Conservation (phyloP, 2,888 invertebrate genomes). For the Lasioglossum malachurum region DNA sequence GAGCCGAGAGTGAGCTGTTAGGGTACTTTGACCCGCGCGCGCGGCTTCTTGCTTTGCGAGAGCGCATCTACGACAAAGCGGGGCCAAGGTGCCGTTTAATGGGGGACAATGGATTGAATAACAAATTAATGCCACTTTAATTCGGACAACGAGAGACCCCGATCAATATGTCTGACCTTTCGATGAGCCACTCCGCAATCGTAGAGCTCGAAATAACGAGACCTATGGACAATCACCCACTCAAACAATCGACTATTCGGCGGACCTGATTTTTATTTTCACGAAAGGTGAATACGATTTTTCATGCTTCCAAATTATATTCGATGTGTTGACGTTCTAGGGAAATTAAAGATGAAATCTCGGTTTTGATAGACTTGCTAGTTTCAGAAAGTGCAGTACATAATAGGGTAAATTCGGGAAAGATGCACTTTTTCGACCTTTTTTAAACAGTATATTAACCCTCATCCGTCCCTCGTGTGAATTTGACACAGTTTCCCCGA, state of each 20-base stretch:
- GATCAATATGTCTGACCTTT: conserved; percentile 17
- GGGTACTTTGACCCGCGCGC: conserved; percentile 46
- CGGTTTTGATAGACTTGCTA: too few relatives aligned
- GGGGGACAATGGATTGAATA: conserved; percentile 16
- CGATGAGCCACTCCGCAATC: neutral
- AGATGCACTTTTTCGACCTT: too few relatives aligned
- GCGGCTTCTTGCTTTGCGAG: conserved; percentile 25
- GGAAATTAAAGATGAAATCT: neutral
- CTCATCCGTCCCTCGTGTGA: too few relatives aligned
- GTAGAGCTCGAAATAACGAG: neutral
- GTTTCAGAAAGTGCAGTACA: neutral
- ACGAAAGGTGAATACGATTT: too few relatives aligned
- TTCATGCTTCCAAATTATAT: neutral
- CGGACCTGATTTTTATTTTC: neutral
- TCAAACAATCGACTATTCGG: neutral
- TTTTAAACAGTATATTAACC: too few relatives aligned
- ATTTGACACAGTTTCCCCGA: too few relatives aligned
- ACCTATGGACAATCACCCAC: conserved; percentile 1
- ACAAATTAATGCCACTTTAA: conserved; percentile 21
- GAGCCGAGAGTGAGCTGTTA: conserved; percentile 27
- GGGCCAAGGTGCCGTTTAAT: conserved; percentile 18
- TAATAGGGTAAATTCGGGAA: too few relatives aligned
- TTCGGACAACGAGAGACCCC: conserved; percentile 18
- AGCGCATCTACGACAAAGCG: conserved; percentile 14
- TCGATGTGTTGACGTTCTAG: neutral